Base-by-base conservation (phyloP, 2,113 vertebrate genomes). In the Elanoides forficatus region DNA sequence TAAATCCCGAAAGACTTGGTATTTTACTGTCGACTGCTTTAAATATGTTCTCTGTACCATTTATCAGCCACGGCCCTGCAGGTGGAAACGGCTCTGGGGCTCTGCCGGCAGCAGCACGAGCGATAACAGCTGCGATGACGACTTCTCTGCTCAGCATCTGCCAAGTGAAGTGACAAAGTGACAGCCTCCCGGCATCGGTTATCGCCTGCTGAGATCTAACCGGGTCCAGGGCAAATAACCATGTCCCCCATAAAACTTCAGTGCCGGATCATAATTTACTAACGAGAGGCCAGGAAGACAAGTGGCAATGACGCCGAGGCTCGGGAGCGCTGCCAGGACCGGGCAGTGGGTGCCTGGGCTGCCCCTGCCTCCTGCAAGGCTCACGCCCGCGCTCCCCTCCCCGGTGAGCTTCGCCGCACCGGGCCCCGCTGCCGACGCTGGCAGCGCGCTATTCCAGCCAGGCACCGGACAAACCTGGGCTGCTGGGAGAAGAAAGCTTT, bases 391-490 rank as follows among this genome's bases (percentile, higher is more conserved):
- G 6, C 38, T n/a, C 48, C 55, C 55, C 38, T 55, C 29, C 38
- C 45, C 2, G 0, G 34, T 0, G 45, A 53, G 27, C 38, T 42
- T 13, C 2, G 1, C n/a, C 4, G 26, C 32, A 20, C 43, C 6
- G 3, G 20, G 21, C n/a, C 52, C 43, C 11, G 1, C 53, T 26
- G 25, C 72, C 4, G 3, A 26, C 1, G 10, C 11, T 4, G 43
- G 36, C 27, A 38, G 40, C 0, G 0, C 2, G 3, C 34, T 63
- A 25, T 17, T 42, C 43, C 15, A 0, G 27, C 15, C 6, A 6
- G 32, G 76, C 80, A 55, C 29, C 1, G 4, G 17, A 15, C 29
- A 65, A 55, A 52, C 19, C 6, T 1, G 0, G 11, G 76, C 53
- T n/a, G 43, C 59, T 30, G 34, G 34, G 26, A 78, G 74, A 45